These are phyloP conservation scores for Drosophila acutilabella DNA, from an alignment of 2,888 invertebrate genomes.

Conservation along the genomic window DNA sequence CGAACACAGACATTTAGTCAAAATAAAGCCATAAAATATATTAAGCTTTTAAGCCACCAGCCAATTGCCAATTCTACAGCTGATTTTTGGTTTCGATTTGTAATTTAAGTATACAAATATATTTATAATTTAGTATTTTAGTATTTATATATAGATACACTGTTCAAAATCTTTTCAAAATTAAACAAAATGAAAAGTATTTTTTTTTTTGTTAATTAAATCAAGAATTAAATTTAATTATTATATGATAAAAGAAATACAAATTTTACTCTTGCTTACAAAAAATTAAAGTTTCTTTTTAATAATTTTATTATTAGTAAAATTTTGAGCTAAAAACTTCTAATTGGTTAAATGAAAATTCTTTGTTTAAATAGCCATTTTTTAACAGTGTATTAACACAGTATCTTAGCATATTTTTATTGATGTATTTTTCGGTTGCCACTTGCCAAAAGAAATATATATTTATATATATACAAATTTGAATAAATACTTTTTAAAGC, in stretches of 20 bases:
- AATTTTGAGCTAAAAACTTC: too few species aligned
- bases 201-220: too few species aligned
- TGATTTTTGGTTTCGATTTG: conserved; percentile 18
- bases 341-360: background rate
- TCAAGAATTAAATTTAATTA: too few species aligned
- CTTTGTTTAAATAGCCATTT: background rate
- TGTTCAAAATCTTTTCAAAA: too few species aligned
- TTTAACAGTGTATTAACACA: background rate
- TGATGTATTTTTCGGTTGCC: conserved; percentile 7
- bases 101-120: background rate
- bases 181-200: too few species aligned
- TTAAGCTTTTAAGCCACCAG: conserved; percentile 2
- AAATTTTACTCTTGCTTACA: too few species aligned
- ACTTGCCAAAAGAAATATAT: background rate
- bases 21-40: background rate
- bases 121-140: conserved; percentile 3
- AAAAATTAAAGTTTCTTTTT: too few species aligned
- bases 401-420: conserved; percentile 4
- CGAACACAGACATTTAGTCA: conserved; percentile 4
- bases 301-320: too few species aligned
- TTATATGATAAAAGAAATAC: too few species aligned
- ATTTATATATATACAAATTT: conserved; percentile 7
- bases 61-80: conserved; percentile 26
- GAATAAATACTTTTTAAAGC: conserved; percentile 38
- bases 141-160: background rate